Base-by-base conservation (phyloP, 1,140 invertebrate species). In the Neuroterus valhalla region DNA sequence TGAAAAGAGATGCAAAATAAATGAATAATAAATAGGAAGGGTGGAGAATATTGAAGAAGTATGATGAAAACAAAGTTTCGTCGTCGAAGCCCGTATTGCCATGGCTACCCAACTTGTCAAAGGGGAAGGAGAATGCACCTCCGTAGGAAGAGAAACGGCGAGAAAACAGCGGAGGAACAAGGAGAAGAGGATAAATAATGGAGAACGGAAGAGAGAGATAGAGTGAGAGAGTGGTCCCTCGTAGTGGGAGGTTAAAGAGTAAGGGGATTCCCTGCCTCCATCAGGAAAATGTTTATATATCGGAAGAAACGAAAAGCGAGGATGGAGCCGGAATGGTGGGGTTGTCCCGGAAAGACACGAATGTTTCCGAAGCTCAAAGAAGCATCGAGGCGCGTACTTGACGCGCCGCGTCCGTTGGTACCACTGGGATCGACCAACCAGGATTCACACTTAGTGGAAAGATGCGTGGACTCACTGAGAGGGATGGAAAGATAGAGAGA, bases 231-330 rank as follows among this genome's bases (percentile, higher is more conserved):
- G 11, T 6, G 46, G 17, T 17, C 43, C 1, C 3, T 14, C 21
- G 50, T 52, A 68, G 46, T 10, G 69, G 74, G 70, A 74, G 75
- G 26, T 38, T 74, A 77, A 74, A 45, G 21, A 69, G 12, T 72
- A 70, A 62, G 55, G 55, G 55, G 55, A 62, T 38, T 75, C 76
- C 70, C 19, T 74, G 73, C 72, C 77, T 69, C 67, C 77, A 75
- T 74, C 73, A 74, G 78, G 78, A 73, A 82, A 79, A 83, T 84
- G 79, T 85, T 84, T 85, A 83, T 69, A 75, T 82, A 85, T 84
- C 76, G 78, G 66, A 84, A 81, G 78, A 85, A 83, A 81, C 75
- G 73, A 81, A 80, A 83, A 78, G 71, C 74, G 52, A 17, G 14
- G 67, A 42, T 55, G 66, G 48, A 66, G 71, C 52, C 55, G 68